Conservation (phyloP, 2,797 vertebrate species). For the Gobionotothen gibberifrons region DNA sequence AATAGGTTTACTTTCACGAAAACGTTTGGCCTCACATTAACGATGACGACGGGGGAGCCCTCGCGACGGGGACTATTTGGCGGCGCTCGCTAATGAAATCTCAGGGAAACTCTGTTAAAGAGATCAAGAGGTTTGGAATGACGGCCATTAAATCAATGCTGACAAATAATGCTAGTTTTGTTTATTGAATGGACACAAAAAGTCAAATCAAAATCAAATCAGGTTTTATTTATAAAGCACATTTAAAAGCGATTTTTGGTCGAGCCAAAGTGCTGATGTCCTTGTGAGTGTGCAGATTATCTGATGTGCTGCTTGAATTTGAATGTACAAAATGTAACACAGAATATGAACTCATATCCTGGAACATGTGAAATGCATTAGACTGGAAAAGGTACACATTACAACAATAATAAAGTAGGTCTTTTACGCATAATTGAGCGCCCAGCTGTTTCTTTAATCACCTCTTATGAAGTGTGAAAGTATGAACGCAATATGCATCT, state of each 20-base stretch:
- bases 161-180: constrained; percentile 9
- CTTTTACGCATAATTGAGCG: constrained; percentile 6
- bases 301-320: constrained; percentile 5
- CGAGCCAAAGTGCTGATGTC: too few relatives aligned
- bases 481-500: not conserved
- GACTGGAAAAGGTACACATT: not conserved
- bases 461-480: constrained; percentile 6
- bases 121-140: constrained; percentile 13
- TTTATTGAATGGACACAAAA: not conserved
- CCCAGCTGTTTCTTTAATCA: constrained; percentile 21
- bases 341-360: not conserved
- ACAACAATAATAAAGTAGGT: not conserved
- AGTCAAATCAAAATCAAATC: too few relatives aligned
- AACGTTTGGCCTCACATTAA: constrained; percentile 47
- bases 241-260: too few relatives aligned
- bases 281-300: not conserved
- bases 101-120: constrained; percentile 8
- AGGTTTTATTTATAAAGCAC: too few relatives aligned
- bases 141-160: constrained; percentile 5
- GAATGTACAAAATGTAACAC: not conserved
- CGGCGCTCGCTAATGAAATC: constrained; percentile 31
- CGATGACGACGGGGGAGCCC: constrained; percentile 24
- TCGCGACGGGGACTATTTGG: not conserved
- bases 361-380: not conserved
- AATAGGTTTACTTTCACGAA: constrained; percentile 54